These are phyloP conservation scores for Argentina silus DNA, from an alignment of 2,797 vertebrate species.

Conservation along the genomic window DNA sequence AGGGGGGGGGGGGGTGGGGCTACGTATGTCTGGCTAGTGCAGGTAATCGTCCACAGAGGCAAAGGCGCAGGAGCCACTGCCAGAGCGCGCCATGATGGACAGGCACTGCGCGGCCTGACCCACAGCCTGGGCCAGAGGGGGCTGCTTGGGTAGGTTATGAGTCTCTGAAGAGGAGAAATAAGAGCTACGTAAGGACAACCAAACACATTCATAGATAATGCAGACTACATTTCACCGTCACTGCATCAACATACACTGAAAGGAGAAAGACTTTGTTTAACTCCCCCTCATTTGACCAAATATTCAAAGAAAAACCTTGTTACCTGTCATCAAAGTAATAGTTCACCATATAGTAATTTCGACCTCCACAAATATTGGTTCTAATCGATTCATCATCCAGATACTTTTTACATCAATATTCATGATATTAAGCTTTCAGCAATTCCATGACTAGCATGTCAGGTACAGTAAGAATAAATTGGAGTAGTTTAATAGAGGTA, in stretches of 20 bases:
- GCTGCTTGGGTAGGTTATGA: slow-evolving; percentile 99
- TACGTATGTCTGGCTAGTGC: slow-evolving; percentile 82
- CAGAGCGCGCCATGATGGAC: slow-evolving; percentile 95
- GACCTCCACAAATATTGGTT: too few species aligned
- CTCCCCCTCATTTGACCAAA: neutral
- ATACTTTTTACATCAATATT: too few species aligned
- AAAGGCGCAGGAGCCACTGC: slow-evolving; percentile 95
- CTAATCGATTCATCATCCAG: too few species aligned
- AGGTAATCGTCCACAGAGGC: slow-evolving; percentile 98
- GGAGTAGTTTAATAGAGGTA: too few species aligned
- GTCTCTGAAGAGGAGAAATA: slow-evolving; percentile 82
- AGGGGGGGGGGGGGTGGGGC: slow-evolving; percentile 11
- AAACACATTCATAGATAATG: neutral
- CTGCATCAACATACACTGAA: neutral
- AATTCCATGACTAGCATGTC: too few species aligned
- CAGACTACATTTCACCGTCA: neutral
- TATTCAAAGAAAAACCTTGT: neutral
- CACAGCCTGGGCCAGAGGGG: slow-evolving; percentile 93
- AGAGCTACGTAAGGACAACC: neutral
- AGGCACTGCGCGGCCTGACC: slow-evolving; percentile 97
- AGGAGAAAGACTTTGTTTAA: neutral
- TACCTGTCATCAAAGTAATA: neutral
- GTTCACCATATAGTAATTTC: too few species aligned
- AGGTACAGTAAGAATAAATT: too few species aligned
- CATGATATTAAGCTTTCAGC: too few species aligned